A percentile compares a stretch with the other conserved stretches of the same genome.
Conservation (phyloP, 2,797 vertebrate species). For the Paratrypauchen microcephalus region DNA sequence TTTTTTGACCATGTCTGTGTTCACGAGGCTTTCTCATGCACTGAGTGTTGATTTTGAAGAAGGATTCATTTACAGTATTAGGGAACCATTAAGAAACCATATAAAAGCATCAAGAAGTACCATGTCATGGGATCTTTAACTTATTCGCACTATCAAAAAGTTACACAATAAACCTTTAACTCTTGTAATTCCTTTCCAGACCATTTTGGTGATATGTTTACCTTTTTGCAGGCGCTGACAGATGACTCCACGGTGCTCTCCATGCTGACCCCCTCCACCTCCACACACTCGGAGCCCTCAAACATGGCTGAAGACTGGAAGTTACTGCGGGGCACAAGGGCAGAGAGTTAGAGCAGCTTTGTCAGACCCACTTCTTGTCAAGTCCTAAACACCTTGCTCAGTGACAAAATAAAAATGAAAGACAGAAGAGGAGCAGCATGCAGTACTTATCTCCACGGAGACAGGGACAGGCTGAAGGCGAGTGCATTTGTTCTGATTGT, state of each 20-base stretch:
- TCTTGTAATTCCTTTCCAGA: no score
- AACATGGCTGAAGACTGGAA: slow-evolving; percentile 86
- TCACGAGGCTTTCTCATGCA: no score
- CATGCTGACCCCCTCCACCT: slow-evolving; percentile 70
- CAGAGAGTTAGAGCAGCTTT: slow-evolving; percentile 41
- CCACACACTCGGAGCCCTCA: slow-evolving; percentile 76
- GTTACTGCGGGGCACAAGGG: slow-evolving; percentile 75
- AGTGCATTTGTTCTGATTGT: slow-evolving; percentile 19
- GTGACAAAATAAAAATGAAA: neutral
- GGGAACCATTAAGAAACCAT: no score
- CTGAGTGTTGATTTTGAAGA: no score
- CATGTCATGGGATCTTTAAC: no score
- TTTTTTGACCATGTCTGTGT: no score
- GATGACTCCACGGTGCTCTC: slow-evolving; percentile 80
- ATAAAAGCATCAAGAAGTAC: no score
- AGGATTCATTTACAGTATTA: no score
- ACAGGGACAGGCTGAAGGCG: slow-evolving; percentile 11
- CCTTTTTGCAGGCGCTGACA: slow-evolving; percentile 93
- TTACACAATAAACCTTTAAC: no score
- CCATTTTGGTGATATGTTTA: slow-evolving; percentile 54
- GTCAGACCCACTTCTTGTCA: slow-evolving; percentile 52
- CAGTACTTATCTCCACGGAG: slow-evolving; percentile 1
- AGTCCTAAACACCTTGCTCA: slow-evolving; percentile 11
- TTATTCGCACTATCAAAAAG: no score
- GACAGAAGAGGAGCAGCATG: slow-evolving; percentile 9